Percentiles rank a stretch among this genome's conserved stretches.
Conservation (phyloP, 35 echinoderm and acorn worm genomes). For the Ptychodera flava region DNA sequence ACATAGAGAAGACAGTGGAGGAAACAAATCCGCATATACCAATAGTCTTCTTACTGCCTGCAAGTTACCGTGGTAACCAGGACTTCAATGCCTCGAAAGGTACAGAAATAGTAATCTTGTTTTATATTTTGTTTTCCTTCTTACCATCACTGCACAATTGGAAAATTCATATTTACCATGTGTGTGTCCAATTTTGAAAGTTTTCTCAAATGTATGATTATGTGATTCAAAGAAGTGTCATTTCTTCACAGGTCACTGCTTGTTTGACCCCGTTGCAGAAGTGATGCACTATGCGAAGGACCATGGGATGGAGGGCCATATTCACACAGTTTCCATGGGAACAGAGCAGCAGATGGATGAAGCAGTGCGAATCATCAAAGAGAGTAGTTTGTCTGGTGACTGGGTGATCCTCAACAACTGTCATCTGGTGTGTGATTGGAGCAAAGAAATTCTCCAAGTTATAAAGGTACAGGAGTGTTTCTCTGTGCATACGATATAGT, state of each 20-base stretch:
- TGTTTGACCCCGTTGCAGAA: constrained; percentile 24
- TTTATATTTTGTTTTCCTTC: background rate
- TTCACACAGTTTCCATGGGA: constrained; percentile 69
- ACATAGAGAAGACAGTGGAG: constrained; percentile 27
- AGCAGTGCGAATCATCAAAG: constrained; percentile 36
- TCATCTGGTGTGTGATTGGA: constrained; percentile 48
- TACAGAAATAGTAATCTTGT: constrained; percentile 15
- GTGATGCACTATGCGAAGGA: constrained; percentile 26
- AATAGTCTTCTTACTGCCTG: constrained; percentile 49
- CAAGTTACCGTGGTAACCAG: constrained; percentile 10
- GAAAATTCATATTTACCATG: no score
- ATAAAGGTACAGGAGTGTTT: constrained; percentile 63
- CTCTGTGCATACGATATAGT: no score
- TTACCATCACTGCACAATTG: no score
- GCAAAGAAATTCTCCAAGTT: constrained; percentile 37
- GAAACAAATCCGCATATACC: constrained; percentile 22
- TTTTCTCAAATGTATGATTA: no score
- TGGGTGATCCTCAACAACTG: constrained; percentile 86
- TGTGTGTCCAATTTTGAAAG: no score
- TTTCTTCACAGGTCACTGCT: constrained; percentile 51
- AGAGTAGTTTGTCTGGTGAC: constrained; percentile 46
- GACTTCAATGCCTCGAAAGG: constrained; percentile 12
- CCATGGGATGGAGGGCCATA: background rate
- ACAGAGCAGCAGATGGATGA: constrained; percentile 36
- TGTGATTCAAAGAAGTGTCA: no score